Evolutionary conservation across 2,113 vertebrate genomes (phyloP).

Genomic region (Megaleporinus macrocephalus): DNA sequence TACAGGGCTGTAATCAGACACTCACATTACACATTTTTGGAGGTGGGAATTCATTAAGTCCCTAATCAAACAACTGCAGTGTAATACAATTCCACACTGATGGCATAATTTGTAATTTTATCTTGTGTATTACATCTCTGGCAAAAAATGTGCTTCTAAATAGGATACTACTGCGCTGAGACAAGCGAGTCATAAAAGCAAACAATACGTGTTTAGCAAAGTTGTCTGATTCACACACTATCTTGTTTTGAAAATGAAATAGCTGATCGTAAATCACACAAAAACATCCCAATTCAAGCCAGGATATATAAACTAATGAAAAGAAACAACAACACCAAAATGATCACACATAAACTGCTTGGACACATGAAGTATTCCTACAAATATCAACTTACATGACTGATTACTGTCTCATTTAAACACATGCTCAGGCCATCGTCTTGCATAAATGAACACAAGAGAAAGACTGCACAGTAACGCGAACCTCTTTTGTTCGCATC

Average conservation of each 20-base stretch:
- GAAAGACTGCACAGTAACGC: too few relatives aligned
- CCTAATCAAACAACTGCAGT: neutral
- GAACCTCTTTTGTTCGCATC: too few relatives aligned
- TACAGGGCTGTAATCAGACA: too few relatives aligned
- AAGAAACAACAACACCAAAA: too few relatives aligned
- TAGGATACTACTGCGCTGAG: slow-evolving; percentile 2
- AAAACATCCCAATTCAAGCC: too few relatives aligned
- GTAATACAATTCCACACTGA: neutral
- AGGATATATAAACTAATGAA: neutral
- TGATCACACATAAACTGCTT: neutral
- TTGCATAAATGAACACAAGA: too few relatives aligned
- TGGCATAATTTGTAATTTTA: neutral
- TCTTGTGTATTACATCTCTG: slow-evolving; percentile 7
- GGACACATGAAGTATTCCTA: too few relatives aligned
- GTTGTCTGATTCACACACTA: neutral
- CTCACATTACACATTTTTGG: neutral
- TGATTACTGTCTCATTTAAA: too few relatives aligned
- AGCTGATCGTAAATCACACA: neutral
- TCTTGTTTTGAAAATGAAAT: neutral
- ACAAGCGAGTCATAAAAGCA: neutral
- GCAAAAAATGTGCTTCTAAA: neutral
- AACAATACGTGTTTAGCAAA: neutral
- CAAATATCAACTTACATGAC: too few relatives aligned
- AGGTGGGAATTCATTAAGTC: neutral
- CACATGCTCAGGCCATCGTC: too few relatives aligned